These are phyloP conservation scores for Lagopus muta DNA, from an alignment of 2,113 vertebrate genomes.

Conservation along the genomic window DNA sequence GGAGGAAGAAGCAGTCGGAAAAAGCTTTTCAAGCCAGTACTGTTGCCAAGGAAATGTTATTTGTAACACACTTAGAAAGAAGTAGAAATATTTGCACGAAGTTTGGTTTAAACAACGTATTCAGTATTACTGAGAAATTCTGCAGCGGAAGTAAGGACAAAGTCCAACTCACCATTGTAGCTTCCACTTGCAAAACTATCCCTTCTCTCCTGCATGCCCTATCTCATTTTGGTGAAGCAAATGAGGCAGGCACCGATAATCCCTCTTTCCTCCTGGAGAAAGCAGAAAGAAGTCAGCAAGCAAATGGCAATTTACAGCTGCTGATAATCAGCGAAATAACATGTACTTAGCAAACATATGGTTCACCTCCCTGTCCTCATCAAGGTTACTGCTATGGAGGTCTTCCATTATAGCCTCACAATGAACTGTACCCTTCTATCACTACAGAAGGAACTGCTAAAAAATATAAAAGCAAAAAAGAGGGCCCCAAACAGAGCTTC, in stretches of 20 bases:
- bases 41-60: neutral
- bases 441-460: neutral
- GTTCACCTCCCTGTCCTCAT: neutral
- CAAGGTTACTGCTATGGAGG: neutral
- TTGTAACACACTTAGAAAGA: neutral
- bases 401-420: neutral
- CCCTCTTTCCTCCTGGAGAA: conserved; percentile 21
- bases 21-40: neutral
- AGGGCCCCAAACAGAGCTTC: neutral
- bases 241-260: neutral
- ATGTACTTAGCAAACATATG: neutral
- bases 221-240: conserved; percentile 36
- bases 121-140: neutral
- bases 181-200: conserved; percentile 8
- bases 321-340: neutral
- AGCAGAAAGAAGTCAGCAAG: neutral
- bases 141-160: neutral
- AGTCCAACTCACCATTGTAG: conserved; percentile 57
- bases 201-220: neutral
- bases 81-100: neutral
- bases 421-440: neutral
- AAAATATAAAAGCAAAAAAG: neutral
- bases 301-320: neutral
- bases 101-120: neutral
- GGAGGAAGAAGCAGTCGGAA: neutral